Conservation (phyloP, 1,140 invertebrate species). For the Wiebesia pumilae region DNA sequence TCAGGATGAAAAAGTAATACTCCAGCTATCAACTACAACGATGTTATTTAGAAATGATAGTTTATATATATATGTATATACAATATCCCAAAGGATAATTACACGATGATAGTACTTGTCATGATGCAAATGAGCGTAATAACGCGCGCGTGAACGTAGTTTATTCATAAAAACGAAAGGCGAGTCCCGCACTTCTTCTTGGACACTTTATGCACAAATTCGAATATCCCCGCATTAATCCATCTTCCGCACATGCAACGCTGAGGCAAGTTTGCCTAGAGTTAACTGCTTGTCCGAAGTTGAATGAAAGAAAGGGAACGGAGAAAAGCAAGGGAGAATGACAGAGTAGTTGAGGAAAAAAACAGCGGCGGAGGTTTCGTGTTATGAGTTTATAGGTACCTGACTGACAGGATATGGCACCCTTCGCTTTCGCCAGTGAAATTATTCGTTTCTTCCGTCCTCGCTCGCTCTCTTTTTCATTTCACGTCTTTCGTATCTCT, state of each 20-base stretch:
- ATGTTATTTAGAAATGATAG: too few species aligned
- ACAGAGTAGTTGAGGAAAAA: background rate
- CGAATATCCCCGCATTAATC: background rate
- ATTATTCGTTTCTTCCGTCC: constrained; percentile 54
- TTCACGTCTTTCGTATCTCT: background rate
- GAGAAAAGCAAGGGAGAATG: background rate
- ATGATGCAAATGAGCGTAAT: background rate
- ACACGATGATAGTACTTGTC: background rate
- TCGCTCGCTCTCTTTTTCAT: background rate
- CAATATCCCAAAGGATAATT: background rate
- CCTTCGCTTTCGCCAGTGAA: constrained; percentile 54
- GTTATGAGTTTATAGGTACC: constrained; percentile 68
- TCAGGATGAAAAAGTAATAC: too few species aligned
- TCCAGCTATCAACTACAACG: too few species aligned
- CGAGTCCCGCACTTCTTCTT: background rate
- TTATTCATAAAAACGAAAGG: background rate
- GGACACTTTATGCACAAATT: background rate
- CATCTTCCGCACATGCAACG: background rate
- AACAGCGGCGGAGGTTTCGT: background rate
- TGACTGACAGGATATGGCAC: constrained; percentile 57
- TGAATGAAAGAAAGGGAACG: background rate
- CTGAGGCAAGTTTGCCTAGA: background rate
- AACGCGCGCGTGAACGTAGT: background rate
- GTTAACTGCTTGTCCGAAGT: background rate
- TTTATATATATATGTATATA: too few species aligned